Conservation (phyloP, 2,888 invertebrate genomes). For the Bursaphelenchus okinawaensis region DNA sequence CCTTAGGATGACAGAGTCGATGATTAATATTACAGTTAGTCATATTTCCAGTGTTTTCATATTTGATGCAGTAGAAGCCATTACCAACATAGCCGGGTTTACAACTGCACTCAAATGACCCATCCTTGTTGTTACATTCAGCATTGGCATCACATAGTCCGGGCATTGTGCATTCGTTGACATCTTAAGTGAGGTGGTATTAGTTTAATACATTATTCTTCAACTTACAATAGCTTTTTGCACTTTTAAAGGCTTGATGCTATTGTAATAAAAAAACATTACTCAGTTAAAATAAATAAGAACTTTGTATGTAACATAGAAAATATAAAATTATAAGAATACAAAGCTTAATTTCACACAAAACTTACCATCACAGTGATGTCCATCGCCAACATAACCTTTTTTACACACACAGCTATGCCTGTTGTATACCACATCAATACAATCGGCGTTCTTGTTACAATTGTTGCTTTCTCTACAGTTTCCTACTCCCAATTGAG, state of each 20-base stretch:
- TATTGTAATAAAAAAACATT: background rate
- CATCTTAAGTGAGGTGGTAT: constrained; percentile 18
- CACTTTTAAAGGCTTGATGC: too few species aligned
- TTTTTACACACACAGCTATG: constrained; percentile 72
- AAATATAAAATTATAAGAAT: constrained; percentile 1
- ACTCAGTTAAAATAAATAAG: background rate
- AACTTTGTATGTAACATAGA: background rate
- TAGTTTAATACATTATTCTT: background rate
- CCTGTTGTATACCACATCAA: constrained; percentile 45
- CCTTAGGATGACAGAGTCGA: constrained; percentile 37
- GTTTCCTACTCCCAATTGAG: constrained; percentile 39
- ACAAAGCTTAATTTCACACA: constrained; percentile 4
- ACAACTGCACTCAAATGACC: constrained; percentile 68
- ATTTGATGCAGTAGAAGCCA: constrained; percentile 32
- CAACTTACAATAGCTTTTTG: background rate
- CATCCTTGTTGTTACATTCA: constrained; percentile 68
- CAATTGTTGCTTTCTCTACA: constrained; percentile 48
- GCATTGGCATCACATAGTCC: constrained; percentile 44
- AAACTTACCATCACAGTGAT: constrained; percentile 50
- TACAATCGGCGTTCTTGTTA: constrained; percentile 51
- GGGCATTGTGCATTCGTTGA: constrained; percentile 46
- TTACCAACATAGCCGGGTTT: constrained; percentile 39
- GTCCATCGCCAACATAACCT: constrained; percentile 75
- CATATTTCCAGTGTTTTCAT: background rate
- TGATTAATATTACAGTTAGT: constrained; percentile 16